phyloP scores from a whole-genome alignment of 2,888 invertebrate genomes.

The Hirtodrosophila alboralis region DNA sequence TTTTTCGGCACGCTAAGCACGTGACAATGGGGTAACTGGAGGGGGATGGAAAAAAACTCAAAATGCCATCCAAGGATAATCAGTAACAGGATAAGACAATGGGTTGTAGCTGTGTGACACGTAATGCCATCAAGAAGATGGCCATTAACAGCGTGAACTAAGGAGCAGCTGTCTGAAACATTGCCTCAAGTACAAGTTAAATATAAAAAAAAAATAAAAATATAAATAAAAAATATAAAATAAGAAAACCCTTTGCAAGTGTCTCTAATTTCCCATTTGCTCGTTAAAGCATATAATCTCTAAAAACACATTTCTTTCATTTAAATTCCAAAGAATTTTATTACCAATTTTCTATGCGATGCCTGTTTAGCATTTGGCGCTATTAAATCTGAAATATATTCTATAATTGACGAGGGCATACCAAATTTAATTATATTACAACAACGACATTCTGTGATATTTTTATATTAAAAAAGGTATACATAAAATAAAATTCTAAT shows the following conservation, averaged over 20 bases:
- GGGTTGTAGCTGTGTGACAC: conserved; percentile 56
- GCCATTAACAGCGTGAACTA: conserved; percentile 53
- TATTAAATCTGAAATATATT: no score
- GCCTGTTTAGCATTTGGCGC: not conserved
- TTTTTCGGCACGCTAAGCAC: conserved; percentile 73
- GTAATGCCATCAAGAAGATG: conserved; percentile 56
- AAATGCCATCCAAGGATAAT: no score
- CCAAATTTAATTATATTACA: no score
- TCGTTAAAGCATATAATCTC: conserved; percentile 15
- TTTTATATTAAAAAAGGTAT: no score
- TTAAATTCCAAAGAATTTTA: conserved; percentile 5
- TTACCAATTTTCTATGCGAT: not conserved
- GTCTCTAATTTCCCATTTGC: conserved; percentile 49
- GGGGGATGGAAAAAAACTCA: no score
- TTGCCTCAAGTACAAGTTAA: conserved; percentile 36
- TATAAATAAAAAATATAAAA: no score
- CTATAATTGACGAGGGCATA: no score
- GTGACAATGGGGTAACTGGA: conserved; percentile 60
- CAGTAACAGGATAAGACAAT: conserved; percentile 43
- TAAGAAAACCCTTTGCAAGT: conserved; percentile 30
- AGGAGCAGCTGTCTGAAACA: conserved; percentile 25
- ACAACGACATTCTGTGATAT: no score
- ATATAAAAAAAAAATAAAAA: no score
- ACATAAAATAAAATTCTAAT: no score
- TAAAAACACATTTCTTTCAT: conserved; percentile 10